Base-by-base conservation (phyloP, 2,113 vertebrate genomes). In the Anas platyrhynchos region DNA sequence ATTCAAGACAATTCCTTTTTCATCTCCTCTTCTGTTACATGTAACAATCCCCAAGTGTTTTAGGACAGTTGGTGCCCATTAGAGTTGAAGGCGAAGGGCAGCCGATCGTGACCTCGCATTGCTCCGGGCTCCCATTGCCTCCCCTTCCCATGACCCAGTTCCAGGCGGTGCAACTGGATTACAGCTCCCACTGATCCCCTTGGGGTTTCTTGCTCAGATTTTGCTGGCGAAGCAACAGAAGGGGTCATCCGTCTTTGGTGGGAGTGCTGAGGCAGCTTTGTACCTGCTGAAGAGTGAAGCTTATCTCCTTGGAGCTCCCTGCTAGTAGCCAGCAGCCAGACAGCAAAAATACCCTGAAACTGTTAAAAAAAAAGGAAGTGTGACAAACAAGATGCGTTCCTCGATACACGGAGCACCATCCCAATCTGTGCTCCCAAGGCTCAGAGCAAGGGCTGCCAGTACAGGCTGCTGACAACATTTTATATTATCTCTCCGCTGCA, bases 271-370 rank as follows among this genome's bases (percentile, higher is more conserved):
- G 79, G 86, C 86, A 96, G 79, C 71, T 93, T 48, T 75, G 75
- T 62, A 34, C 72, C 90, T 31, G 62, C 65, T 46, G 5, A 85
- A 59, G 29, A 93, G 32, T 1, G 17, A 21, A 78, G 77, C 65
- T 90, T 22, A 85, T 85, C 80, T 95, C 88, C 93, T 77, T 52
- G 68, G 85, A 94, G 94, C 82, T 85, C 72, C 55, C 27, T 62
- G 65, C 89, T 82, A 83, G 94, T 87, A 92, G 93, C 80, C 91
- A 88, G 46, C 67, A 96, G 71, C 85, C 92, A 93, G 78, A 56
- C 75, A 77, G 91, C 71, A 95, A 91, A 97, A 95, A 92, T 89
- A 94, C 63, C 95, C 32, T 48, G 69, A 62, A 89, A 63, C 26
- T 41, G 86, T 85, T 95, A 89, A 92, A 91, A 92, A 38, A 48